Conservation (phyloP, 1,140 invertebrate genomes). For the Trypoxylus dichotomus region DNA sequence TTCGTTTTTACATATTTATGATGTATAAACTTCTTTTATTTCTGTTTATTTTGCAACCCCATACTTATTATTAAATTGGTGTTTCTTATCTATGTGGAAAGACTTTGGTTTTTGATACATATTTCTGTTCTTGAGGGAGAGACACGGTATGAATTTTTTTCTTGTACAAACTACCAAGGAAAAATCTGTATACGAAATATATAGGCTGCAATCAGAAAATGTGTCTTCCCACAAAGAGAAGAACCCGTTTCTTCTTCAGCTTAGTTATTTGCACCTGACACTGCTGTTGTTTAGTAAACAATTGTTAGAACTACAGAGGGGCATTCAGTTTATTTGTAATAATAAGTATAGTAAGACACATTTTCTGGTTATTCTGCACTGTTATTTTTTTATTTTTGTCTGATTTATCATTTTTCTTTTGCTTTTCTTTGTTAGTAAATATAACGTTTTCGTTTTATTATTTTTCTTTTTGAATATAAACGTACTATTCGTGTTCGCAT, state of each 20-base stretch:
- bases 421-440: constrained; percentile 29
- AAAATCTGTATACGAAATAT: not conserved
- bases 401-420: constrained; percentile 33
- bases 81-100: constrained; percentile 56
- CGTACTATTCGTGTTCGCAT: not conserved
- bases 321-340: constrained; percentile 36
- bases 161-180: constrained; percentile 19
- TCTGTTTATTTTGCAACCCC: constrained; percentile 28
- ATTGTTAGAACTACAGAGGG: constrained; percentile 52
- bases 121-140: constrained; percentile 37
- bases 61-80: constrained; percentile 43
- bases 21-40: not conserved
- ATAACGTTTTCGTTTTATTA: constrained; percentile 35
- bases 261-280: constrained; percentile 52
- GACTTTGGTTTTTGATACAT: constrained; percentile 47
- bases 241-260: constrained; percentile 42
- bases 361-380: constrained; percentile 54
- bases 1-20: not conserved
- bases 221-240: constrained; percentile 80
- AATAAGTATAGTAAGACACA: constrained; percentile 51
- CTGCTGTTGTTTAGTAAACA: constrained; percentile 51
- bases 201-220: constrained; percentile 69
- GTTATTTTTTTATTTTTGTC: not conserved
- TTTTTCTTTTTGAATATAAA: constrained; percentile 12
- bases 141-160: constrained; percentile 40